phyloP scores from a whole-genome alignment of 2,113 vertebrate genomes.

The Rousettus leschenaultii region DNA sequence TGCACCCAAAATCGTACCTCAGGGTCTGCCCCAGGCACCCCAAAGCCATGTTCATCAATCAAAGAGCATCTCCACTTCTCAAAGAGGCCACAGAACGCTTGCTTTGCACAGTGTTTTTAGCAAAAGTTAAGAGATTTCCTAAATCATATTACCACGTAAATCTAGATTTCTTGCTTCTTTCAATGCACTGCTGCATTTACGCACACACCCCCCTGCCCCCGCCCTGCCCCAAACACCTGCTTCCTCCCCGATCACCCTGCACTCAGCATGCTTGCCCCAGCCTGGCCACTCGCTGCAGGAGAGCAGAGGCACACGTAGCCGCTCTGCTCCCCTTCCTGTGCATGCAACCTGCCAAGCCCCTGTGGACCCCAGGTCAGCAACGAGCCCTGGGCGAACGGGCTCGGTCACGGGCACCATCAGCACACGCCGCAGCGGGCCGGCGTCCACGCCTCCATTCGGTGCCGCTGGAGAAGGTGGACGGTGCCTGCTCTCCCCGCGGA shows the following conservation, averaged over 20 bases:
- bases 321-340: rapidly evolving
- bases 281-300: neutral
- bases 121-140: neutral
- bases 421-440: neutral
- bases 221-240: neutral
- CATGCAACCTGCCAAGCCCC: neutral
- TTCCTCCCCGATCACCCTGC: too few relatives aligned
- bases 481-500: neutral
- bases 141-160: neutral
- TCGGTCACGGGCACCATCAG: neutral
- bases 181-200: neutral
- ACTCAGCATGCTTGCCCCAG: too few relatives aligned
- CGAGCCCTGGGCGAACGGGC: rapidly evolving
- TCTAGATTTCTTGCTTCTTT: neutral
- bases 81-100: neutral
- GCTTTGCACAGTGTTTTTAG: neutral
- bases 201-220: too few relatives aligned
- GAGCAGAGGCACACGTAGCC: rapidly evolving
- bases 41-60: too few relatives aligned
- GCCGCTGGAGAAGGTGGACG: neutral
- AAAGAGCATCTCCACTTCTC: neutral
- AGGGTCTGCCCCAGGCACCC: neutral
- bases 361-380: rapidly evolving
- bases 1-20: too few relatives aligned
- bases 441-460: neutral